Evolutionary conservation across 2,888 invertebrate species (phyloP), one percentile per base, ranked within the genome.

Genomic region (Adineta ricciae): DNA sequence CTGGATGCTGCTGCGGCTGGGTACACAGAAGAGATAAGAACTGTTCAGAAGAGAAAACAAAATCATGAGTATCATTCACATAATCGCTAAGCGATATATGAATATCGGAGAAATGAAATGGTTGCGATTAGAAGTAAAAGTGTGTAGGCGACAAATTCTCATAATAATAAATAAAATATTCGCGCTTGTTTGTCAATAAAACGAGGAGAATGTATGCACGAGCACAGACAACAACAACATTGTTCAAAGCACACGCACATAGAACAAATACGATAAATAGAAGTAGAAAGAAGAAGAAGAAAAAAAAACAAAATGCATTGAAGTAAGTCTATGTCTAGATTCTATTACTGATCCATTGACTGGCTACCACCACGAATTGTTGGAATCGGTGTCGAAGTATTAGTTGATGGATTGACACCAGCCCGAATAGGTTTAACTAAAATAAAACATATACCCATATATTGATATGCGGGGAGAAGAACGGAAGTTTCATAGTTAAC

Each of bases 361-460:
- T 78, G 78, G n/a, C 78, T n/a, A 78, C 78, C 78, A 56, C 78
- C 78, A 78, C 78, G 78, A 41, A 78, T 41, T 38, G 41, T 78
- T 78, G 78, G 78, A 78, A 78, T 41, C 24, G 78, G 78, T 78
- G 78, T 78, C 24, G 78, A 78, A 41, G 41, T 78, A 41, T 41
- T 78, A 1, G 78, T 78, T 41, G 78, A 78, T 41, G 78, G 78
- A 78, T 78, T 78, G 24, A 41, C 41, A n/a, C 78, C 78, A n/a
- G 78, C 78, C 4, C 78, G 78, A 78, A 78, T 78, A n/a, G 78
- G 78, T 78, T 86, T 86, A 5, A 86, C 84, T 41, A 86, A 16
- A 36, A 64, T 2, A 36, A 64, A 64, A 64, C n/a, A 14, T 11
- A 49, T 49, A 14, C 8, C 14, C 14, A 49, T 11, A 49, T 49